A percentile compares a stretch with the other conserved stretches of the same genome.
phyloP scores from a whole-genome alignment of 2,888 invertebrate species.

The Heliconius ethilla region DNA sequence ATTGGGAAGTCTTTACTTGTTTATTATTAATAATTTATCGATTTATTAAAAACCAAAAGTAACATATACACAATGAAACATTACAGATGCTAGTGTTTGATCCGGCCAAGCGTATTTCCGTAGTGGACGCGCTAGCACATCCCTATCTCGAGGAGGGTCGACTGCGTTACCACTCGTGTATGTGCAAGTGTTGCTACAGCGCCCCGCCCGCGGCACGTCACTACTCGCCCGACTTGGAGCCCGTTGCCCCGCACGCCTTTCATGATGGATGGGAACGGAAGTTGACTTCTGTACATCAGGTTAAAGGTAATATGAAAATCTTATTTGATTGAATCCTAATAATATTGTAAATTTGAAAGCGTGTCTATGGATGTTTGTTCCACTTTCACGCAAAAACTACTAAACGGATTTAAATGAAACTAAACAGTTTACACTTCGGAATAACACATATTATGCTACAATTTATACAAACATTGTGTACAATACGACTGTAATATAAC shows the following conservation, averaged over 20 bases:
- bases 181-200: slow-evolving; percentile 98
- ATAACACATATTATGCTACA: too few species aligned
- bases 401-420: too few species aligned
- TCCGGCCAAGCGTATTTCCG: slow-evolving; percentile 97
- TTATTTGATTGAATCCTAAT: too few species aligned
- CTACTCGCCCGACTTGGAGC: slow-evolving; percentile 96
- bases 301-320: slow-evolving; percentile 87
- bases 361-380: too few species aligned
- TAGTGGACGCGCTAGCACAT: slow-evolving; percentile 97
- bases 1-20: too few species aligned
- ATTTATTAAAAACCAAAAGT: neutral
- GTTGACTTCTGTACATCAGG: slow-evolving; percentile 94
- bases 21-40: too few species aligned
- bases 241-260: slow-evolving; percentile 93
- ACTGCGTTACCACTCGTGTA: slow-evolving; percentile 99
- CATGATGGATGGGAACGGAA: slow-evolving; percentile 98
- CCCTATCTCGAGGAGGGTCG: slow-evolving; percentile 99
- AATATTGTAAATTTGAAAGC: too few species aligned
- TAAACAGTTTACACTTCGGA: too few species aligned
- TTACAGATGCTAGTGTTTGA: slow-evolving; percentile 98
- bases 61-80: neutral
- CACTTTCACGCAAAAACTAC: too few species aligned
- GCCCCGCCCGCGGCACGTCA: slow-evolving; percentile 84
- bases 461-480: too few species aligned
- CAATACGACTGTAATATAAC: too few species aligned